Conservation (phyloP, 2,113 vertebrate genomes). For the Egretta garzetta region DNA sequence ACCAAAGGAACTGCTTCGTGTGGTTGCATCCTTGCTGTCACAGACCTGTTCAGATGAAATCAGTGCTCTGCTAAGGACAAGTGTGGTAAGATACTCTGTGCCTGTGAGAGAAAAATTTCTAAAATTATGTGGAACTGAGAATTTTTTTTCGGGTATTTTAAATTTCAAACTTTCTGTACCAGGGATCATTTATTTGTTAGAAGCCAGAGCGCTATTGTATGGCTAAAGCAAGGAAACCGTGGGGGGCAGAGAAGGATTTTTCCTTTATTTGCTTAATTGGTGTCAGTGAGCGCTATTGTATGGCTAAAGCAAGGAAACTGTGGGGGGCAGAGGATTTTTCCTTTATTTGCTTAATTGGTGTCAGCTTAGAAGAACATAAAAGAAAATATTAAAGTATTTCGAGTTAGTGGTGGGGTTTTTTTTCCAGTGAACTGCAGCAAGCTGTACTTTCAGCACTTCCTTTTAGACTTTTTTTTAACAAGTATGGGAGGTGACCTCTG, state of each 20-base stretch:
- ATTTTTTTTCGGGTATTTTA: background rate
- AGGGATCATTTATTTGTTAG: background rate
- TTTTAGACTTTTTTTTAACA: background rate
- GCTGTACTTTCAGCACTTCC: background rate
- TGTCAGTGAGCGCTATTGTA: background rate
- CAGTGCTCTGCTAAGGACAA: background rate
- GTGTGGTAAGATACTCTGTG: background rate
- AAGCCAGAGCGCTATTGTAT: background rate
- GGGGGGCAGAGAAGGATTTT: background rate
- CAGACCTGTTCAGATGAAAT: background rate
- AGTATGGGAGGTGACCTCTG: background rate
- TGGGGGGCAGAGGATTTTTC: background rate
- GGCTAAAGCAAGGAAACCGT: background rate
- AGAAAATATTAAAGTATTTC: background rate
- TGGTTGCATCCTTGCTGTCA: background rate
- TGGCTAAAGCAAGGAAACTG: background rate
- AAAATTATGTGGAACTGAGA: background rate
- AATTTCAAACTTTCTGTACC: background rate
- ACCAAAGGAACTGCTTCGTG: background rate
- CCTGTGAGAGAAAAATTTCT: background rate
- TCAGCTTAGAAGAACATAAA: background rate
- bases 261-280: background rate
- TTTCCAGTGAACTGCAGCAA: background rate
- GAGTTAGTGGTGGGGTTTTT: background rate
- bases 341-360: background rate